Conservation (phyloP, 2,113 vertebrate species). For the Eulemur macaco region DNA sequence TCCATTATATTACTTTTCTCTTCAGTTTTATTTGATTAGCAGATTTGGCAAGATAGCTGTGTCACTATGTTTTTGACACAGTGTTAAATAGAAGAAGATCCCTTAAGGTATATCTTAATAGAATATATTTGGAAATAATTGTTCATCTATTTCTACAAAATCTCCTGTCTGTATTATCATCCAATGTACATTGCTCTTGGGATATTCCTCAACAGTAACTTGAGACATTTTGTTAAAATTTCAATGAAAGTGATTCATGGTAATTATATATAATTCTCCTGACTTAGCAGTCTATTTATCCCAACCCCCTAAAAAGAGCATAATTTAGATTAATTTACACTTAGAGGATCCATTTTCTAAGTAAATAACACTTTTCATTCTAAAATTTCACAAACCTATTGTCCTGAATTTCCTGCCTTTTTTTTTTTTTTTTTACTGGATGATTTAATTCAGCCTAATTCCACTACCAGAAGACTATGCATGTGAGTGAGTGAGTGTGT, state of each 20-base stretch:
- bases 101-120: background rate
- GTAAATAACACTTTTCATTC: slow-evolving; percentile 8
- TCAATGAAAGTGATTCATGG: background rate
- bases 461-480: background rate
- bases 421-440: background rate
- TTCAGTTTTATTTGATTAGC: background rate
- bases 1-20: background rate
- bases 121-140: background rate
- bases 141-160: background rate
- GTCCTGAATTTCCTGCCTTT: background rate
- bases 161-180: background rate
- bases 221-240: slow-evolving; percentile 4
- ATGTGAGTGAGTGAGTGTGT: background rate
- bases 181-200: background rate
- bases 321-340: slow-evolving; percentile 44
- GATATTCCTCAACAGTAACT: background rate
- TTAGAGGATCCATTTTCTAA: background rate
- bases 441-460: background rate
- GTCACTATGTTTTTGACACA: background rate
- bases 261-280: slow-evolving; percentile 10
- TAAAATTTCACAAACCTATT: slow-evolving; percentile 12
- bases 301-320: background rate
- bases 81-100: background rate
- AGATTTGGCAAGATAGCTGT: background rate
- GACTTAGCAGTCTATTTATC: background rate